Conservation (phyloP, 2,113 vertebrate genomes). For the Sisor rabdophorus region DNA sequence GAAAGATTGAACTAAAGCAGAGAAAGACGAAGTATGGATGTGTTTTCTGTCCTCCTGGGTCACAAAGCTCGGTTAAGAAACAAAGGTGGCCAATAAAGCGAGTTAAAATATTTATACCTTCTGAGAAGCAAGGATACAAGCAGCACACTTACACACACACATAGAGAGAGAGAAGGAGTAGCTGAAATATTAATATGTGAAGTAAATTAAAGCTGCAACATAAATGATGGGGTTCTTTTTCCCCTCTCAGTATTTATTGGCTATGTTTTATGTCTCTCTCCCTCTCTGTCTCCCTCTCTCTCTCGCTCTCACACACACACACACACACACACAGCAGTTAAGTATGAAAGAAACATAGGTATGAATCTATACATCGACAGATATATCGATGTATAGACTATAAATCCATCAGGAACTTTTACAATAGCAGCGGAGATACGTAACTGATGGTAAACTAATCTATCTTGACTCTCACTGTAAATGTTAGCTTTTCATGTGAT, state of each 20-base stretch:
- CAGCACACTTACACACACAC: constrained; percentile 19
- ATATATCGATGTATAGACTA: no score
- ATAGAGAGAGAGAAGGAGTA: constrained; percentile 34
- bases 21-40: constrained; percentile 33
- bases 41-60: constrained; percentile 41
- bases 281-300: constrained; percentile 12
- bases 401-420: neutral
- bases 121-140: constrained; percentile 54
- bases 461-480: no score
- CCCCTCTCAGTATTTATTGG: constrained; percentile 38
- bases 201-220: constrained; percentile 46
- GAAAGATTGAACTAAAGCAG: neutral
- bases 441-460: neutral
- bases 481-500: neutral
- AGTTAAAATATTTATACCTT: constrained; percentile 72
- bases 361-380: neutral
- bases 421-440: neutral
- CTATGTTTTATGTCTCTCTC: constrained; percentile 17
- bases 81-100: constrained; percentile 70
- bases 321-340: neutral
- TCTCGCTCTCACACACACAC: no score
- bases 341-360: neutral
- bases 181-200: constrained; percentile 54
- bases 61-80: constrained; percentile 57
- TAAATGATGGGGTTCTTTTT: constrained; percentile 32